Conservation (phyloP, 1,140 invertebrate species). For the Aphidius gifuensis region DNA sequence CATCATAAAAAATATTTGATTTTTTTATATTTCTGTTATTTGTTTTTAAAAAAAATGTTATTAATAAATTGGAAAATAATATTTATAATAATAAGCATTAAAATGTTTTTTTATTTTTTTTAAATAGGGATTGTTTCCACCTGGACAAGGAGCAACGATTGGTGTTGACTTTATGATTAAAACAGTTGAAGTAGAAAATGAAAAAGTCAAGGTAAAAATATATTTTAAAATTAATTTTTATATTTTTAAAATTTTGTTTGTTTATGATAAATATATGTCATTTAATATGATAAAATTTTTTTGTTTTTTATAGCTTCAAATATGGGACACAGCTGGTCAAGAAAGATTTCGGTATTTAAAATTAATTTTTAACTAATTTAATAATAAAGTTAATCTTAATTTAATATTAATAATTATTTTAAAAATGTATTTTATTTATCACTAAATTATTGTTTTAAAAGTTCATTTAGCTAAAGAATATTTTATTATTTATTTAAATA, state of each 20-base stretch:
- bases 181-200: slow-evolving; percentile 96
- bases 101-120: slow-evolving; percentile 31
- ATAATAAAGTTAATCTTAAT: too few relatives aligned
- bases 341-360: slow-evolving; percentile 70
- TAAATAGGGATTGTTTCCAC: slow-evolving; percentile 81
- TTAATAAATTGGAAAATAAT: neutral
- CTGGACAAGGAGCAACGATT: slow-evolving; percentile 97
- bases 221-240: neutral
- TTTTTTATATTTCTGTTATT: too few relatives aligned
- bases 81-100: neutral
- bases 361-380: too few relatives aligned
- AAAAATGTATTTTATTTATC: too few relatives aligned
- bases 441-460: too few relatives aligned
- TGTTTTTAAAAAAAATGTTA: too few relatives aligned
- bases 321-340: slow-evolving; percentile 97
- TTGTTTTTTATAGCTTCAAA: slow-evolving; percentile 75
- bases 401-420: too few relatives aligned
- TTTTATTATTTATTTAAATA: too few relatives aligned
- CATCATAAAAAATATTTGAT: too few relatives aligned
- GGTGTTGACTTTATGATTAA: slow-evolving; percentile 99
- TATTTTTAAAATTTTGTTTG: neutral
- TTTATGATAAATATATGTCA: slow-evolving; percentile 3
- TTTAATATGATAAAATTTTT: neutral
- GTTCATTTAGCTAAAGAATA: too few relatives aligned
- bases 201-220: slow-evolving; percentile 88